phyloP scores from a whole-genome alignment of 1,140 invertebrate species.

The Achatina immaculata region DNA sequence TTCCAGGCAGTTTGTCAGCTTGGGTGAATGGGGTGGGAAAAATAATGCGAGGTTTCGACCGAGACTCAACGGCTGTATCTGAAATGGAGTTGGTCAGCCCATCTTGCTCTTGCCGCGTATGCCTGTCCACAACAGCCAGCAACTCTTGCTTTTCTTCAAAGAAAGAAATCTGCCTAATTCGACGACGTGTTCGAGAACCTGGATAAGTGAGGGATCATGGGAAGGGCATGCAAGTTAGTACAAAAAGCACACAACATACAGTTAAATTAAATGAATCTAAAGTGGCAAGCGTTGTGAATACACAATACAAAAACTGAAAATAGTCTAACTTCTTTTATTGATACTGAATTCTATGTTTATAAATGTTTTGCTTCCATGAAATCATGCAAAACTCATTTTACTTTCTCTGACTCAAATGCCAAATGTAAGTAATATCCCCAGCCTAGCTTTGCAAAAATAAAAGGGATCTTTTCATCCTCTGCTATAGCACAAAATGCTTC shows the following conservation, averaged over 20 bases:
- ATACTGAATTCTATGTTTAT: too few species aligned
- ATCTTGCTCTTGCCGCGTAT: slow-evolving; percentile 37
- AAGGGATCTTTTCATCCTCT: too few species aligned
- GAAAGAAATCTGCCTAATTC: slow-evolving; percentile 84
- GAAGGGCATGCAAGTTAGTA: slow-evolving; percentile 32
- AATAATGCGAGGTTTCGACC: not conserved
- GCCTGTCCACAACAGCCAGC: slow-evolving; percentile 26
- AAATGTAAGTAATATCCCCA: too few species aligned
- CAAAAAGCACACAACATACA: slow-evolving; percentile 21
- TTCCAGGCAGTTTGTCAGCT: not conserved
- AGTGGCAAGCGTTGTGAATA: too few species aligned
- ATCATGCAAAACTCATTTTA: too few species aligned
- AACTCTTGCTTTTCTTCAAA: slow-evolving; percentile 79
- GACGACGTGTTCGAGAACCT: slow-evolving; percentile 73
- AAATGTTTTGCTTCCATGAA: too few species aligned
- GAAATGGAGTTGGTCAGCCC: slow-evolving; percentile 46
- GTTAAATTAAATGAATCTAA: not conserved
- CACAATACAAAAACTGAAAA: too few species aligned
- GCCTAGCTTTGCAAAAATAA: too few species aligned
- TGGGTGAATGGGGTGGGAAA: slow-evolving; percentile 4
- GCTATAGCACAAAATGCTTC: too few species aligned
- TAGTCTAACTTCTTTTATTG: too few species aligned
- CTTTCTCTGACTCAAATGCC: too few species aligned
- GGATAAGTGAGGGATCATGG: slow-evolving; percentile 34
- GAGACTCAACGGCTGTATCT: not conserved